Base-by-base conservation (phyloP, 92 coral and sea anemone species). In the Bergia sp. region DNA sequence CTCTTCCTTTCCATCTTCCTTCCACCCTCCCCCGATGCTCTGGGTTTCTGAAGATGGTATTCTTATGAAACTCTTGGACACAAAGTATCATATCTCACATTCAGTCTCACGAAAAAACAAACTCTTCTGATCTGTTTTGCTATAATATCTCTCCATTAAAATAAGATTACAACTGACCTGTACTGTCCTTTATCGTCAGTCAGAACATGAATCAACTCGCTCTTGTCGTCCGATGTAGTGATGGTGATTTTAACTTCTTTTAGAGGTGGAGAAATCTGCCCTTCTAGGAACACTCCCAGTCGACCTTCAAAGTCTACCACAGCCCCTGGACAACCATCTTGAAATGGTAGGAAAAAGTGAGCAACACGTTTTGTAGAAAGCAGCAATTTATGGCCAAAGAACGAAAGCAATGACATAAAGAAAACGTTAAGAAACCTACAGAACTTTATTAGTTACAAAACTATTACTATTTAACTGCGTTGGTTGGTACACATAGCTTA, bases 291-390 rank as follows among this genome's bases (percentile, higher is more conserved):
- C 0, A 96, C 97, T 45, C 99, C 99, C 71, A 82, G 89, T 20
- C 95, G 92, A 40, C 98, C 99, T 87, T 95, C 94, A 72, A 96
- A 91, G 78, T 95, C 95, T 0, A 77, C 98, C 80, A 86, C 77
- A 18, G 96, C 98, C 37, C 98, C 99, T 2, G 99, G 99, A 89
- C 99, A 96, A 88, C 91, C 96, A 85, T 96, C 99, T 96, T 58
- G 37, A 47, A 39, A 85, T 18, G 82, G 2, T 38, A 42, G 42
- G 77, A 71, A 39, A 36, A 80, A 40, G 29, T 16, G 5, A 40
- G 77, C 9, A 53, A 66, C n/a, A 47, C 2, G 20, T 21, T 61
- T 20, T 61, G 29, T 61, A 61, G n/a, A 61, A 61, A 16, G 7
- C 7, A 3, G 16, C 16, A 11, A 53, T 10, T 10, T 53, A 12